Percentiles rank a stretch among this genome's conserved stretches.
These are phyloP conservation scores for Eupithecia insigniata DNA, from an alignment of 2,888 invertebrate genomes.

Conservation along the genomic window DNA sequence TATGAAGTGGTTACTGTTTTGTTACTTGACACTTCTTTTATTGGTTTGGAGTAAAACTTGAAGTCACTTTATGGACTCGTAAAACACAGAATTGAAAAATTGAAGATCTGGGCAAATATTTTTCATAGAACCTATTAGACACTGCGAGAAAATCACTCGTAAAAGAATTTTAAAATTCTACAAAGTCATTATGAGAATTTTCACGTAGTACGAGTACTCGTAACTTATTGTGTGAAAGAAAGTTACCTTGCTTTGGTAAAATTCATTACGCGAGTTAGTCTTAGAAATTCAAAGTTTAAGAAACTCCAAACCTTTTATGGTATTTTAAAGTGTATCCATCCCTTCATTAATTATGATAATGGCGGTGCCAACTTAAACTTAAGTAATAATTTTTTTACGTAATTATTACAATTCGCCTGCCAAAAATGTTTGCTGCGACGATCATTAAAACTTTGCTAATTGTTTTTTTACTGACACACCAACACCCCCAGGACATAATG, in stretches of 20 bases:
- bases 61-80: not conserved
- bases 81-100: not conserved
- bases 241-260: not conserved
- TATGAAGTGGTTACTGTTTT: conserved; percentile 25
- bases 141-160: not conserved
- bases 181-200: not conserved
- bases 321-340: conserved; percentile 1
- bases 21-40: conserved; percentile 9
- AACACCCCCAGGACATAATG: conserved; percentile 34
- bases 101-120: not conserved
- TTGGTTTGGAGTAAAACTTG: not conserved
- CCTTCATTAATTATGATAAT: conserved; percentile 18
- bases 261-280: not conserved
- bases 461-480: conserved; percentile 52
- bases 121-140: not conserved
- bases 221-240: not conserved
- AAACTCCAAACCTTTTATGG: not conserved
- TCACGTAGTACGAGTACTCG: no score
- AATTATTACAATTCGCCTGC: conserved; percentile 28
- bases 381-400: conserved; percentile 25
- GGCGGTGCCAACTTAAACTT: conserved; percentile 17
- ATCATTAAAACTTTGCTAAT: conserved; percentile 57
- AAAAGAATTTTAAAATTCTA: not conserved
- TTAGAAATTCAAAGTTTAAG: not conserved
- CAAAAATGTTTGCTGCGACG: conserved; percentile 26